These are phyloP conservation scores for Parazoanthus atlanticus DNA, from an alignment of 92 coral and sea anemone species.

Conservation along the genomic window DNA sequence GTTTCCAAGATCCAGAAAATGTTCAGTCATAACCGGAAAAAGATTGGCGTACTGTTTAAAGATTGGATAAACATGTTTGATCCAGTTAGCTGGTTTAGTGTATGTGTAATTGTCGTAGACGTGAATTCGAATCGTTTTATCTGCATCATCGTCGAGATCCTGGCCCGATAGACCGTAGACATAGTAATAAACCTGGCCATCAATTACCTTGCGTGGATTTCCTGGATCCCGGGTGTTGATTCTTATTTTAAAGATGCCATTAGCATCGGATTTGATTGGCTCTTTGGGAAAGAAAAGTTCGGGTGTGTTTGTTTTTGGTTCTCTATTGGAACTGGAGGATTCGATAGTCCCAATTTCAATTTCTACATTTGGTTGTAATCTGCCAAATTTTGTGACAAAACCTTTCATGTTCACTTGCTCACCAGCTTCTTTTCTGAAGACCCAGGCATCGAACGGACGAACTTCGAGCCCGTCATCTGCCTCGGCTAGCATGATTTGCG, in stretches of 20 bases:
- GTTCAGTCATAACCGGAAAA: conserved; percentile 76
- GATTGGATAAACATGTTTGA: conserved; percentile 71
- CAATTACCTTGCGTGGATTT: conserved; percentile 63
- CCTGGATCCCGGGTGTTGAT: conserved; percentile 62
- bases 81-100: conserved; percentile 62
- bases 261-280: conserved; percentile 39
- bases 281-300: neutral
- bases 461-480: conserved; percentile 66
- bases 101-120: conserved; percentile 44
- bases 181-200: conserved; percentile 72
- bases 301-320: conserved; percentile 31
- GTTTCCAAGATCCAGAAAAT: conserved; percentile 75
- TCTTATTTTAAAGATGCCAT: conserved; percentile 55
- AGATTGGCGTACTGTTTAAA: conserved; percentile 82
- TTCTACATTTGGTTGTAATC: conserved; percentile 41
- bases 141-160: conserved; percentile 12
- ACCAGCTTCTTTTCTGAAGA: conserved; percentile 59
- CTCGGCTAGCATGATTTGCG: conserved; percentile 66
- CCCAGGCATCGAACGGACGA: conserved; percentile 67
- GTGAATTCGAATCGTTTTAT: conserved; percentile 49
- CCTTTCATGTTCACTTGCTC: conserved; percentile 49
- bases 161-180: conserved; percentile 46
- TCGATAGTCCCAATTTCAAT: conserved; percentile 36
- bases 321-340: conserved; percentile 1
- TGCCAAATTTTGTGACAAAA: conserved; percentile 74